These are phyloP conservation scores for Oenanthe oenanthe DNA, from an alignment of 2,113 vertebrate genomes.

Conservation along the genomic window DNA sequence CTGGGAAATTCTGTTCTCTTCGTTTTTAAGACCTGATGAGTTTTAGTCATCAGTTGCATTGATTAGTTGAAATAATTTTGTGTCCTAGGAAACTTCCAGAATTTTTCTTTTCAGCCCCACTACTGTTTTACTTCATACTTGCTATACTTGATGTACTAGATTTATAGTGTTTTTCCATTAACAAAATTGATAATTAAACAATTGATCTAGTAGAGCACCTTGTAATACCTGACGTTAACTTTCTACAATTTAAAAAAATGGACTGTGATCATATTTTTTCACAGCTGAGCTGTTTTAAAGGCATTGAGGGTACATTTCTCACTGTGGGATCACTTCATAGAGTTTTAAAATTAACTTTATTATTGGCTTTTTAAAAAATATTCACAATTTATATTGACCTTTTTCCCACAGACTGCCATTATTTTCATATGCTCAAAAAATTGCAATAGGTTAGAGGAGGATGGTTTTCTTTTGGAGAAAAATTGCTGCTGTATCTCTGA, in stretches of 20 bases:
- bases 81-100: not conserved
- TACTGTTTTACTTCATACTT: not conserved
- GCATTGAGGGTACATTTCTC: not conserved
- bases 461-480: not conserved
- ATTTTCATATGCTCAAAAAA: not conserved
- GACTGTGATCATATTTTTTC: not conserved
- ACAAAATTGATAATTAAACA: not conserved
- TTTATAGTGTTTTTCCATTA: not conserved
- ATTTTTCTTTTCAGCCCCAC: not conserved
- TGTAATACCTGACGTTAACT: not conserved
- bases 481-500: not conserved
- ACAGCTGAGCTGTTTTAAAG: not conserved
- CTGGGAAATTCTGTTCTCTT: not conserved
- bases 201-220: not conserved
- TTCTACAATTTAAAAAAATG: not conserved
- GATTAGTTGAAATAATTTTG: not conserved
- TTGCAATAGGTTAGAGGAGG: not conserved
- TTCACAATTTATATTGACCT: not conserved
- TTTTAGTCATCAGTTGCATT: not conserved
- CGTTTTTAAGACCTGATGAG: not conserved
- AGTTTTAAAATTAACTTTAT: not conserved
- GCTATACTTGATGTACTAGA: not conserved
- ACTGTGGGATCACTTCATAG: not conserved
- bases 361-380: not conserved
- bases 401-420: not conserved